These are phyloP conservation scores for Zootoca vivipara DNA, from an alignment of 2,113 vertebrate species.

Conservation along the genomic window DNA sequence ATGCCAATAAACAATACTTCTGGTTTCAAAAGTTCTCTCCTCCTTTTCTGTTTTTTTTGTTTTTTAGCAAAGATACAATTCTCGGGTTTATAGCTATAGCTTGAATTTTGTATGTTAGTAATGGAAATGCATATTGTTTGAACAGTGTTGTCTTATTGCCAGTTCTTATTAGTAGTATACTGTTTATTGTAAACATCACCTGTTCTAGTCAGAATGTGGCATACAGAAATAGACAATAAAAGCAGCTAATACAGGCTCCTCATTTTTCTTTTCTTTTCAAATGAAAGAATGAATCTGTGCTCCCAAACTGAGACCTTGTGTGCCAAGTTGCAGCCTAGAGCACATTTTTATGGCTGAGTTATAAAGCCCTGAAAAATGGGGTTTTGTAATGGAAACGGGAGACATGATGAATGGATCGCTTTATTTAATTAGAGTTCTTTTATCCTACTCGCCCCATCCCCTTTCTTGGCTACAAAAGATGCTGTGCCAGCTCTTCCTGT, in stretches of 20 bases:
- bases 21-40: not conserved
- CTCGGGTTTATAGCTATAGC: constrained; percentile 26
- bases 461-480: constrained; percentile 33
- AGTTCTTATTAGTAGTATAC: constrained; percentile 55
- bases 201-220: constrained; percentile 50
- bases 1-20: too few relatives aligned
- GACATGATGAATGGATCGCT: constrained; percentile 37
- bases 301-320: constrained; percentile 52
- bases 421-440: constrained; percentile 54
- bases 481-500: constrained; percentile 44
- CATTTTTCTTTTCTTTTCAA: constrained; percentile 65
- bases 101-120: constrained; percentile 42
- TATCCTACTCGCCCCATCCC: constrained; percentile 2
- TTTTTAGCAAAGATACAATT: not conserved
- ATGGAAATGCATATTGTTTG: not conserved
- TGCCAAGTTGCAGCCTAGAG: constrained; percentile 53
- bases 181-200: constrained; percentile 54
- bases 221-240: constrained; percentile 50
- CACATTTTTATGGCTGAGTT: constrained; percentile 31
- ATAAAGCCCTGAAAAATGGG: constrained; percentile 34
- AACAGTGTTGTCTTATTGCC: constrained; percentile 30
- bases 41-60: not conserved
- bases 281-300: constrained; percentile 42
- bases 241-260: constrained; percentile 44
- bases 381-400: constrained; percentile 42